These are phyloP conservation scores for Oryctolagus cuniculus DNA, from an alignment of 2,113 vertebrate genomes.

Conservation along the genomic window DNA sequence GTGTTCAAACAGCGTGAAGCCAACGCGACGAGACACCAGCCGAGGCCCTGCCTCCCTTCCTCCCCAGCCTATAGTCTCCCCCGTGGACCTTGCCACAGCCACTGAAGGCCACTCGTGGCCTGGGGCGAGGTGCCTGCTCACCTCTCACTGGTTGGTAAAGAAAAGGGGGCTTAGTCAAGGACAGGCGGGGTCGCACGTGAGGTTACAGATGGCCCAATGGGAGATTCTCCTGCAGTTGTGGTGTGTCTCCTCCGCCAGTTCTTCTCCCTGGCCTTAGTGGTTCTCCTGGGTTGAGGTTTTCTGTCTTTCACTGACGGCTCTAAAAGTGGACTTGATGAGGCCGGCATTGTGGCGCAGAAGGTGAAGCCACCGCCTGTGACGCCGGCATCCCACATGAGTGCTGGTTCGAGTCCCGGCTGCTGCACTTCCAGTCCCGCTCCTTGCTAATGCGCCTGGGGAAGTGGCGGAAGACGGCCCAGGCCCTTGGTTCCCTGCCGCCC, in stretches of 20 bases:
- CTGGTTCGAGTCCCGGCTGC: no score
- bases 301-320: not conserved
- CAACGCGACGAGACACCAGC: not conserved
- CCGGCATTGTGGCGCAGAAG: no score
- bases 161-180: not conserved
- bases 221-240: not conserved
- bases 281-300: not conserved
- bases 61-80: not conserved
- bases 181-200: not conserved
- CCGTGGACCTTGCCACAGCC: fast-evolving
- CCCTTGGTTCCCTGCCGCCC: no score
- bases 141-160: not conserved
- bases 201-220: not conserved
- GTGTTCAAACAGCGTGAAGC: no score
- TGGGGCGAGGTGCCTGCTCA: not conserved
- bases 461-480: no score
- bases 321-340: not conserved
- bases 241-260: not conserved
- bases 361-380: no score
- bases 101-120: fast-evolving
- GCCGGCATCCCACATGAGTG: no score
- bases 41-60: not conserved
- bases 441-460: no score
- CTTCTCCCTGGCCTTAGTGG: not conserved
- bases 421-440: no score